A percentile compares a stretch with the other conserved stretches of the same genome.
phyloP scores from a whole-genome alignment of 1,140 invertebrate genomes.

The Orchesella cincta region DNA sequence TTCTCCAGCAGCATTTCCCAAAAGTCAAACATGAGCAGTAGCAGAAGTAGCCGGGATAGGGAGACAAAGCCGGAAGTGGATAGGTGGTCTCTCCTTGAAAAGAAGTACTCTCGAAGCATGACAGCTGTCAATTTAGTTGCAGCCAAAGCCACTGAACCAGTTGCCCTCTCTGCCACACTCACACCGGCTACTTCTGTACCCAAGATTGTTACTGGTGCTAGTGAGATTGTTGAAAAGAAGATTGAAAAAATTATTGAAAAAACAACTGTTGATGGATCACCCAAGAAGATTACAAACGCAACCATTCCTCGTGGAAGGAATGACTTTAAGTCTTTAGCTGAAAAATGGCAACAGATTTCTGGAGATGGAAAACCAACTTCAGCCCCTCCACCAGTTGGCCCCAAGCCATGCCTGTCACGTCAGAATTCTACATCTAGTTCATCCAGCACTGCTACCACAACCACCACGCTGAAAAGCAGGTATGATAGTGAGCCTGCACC shows the following conservation, averaged over 20 bases:
- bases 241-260: conserved; percentile 50
- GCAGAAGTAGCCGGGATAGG: neutral
- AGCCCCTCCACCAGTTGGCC: conserved; percentile 31
- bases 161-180: conserved; percentile 7
- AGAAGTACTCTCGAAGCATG: conserved; percentile 52
- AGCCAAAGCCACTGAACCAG: conserved; percentile 11
- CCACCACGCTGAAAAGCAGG: neutral
- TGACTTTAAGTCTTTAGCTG: conserved; percentile 56
- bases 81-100: conserved; percentile 51
- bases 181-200: conserved; percentile 35
- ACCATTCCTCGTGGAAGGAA: conserved; percentile 51
- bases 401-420: conserved; percentile 16
- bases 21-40: conserved; percentile 35
- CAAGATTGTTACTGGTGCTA: conserved; percentile 32
- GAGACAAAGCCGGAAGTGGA: conserved; percentile 34
- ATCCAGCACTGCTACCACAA: neutral
- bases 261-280: neutral
- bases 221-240: conserved; percentile 50
- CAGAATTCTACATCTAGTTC: conserved; percentile 13
- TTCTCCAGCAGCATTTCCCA: conserved; percentile 46
- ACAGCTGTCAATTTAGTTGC: conserved; percentile 46
- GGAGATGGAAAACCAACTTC: conserved; percentile 45
- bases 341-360: conserved; percentile 57
- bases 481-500: neutral
- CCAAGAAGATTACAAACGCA: conserved; percentile 12